Conservation (phyloP, 2,113 vertebrate species). For the Lonchura striata region DNA sequence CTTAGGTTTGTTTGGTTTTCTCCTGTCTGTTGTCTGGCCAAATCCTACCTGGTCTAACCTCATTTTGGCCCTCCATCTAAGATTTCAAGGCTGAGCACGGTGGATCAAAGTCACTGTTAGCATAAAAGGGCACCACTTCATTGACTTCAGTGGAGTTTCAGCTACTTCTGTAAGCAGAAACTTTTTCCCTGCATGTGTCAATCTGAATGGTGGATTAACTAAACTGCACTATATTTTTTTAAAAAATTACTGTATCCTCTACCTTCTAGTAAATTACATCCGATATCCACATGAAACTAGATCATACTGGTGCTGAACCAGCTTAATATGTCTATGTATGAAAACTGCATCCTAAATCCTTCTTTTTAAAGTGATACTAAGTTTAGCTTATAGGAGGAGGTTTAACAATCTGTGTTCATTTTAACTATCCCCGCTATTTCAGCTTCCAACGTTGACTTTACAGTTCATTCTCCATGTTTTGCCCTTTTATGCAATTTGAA, state of each 20-base stretch:
- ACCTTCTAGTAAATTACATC: constrained; percentile 60
- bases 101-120: constrained; percentile 1
- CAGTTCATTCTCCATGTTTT: constrained; percentile 42
- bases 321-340: constrained; percentile 58
- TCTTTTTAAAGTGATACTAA: constrained; percentile 69
- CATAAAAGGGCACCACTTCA: constrained; percentile 19
- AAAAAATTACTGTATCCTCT: constrained; percentile 75
- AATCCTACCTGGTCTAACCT: constrained; percentile 19
- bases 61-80: constrained; percentile 57
- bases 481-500: constrained; percentile 56
- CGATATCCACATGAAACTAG: constrained; percentile 60
- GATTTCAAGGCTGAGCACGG: constrained; percentile 65
- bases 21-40: constrained; percentile 29
- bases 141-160: background rate
- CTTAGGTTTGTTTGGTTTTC: constrained; percentile 46
- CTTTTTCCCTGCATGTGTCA: constrained; percentile 6
- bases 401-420: constrained; percentile 59
- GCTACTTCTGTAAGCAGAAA: constrained; percentile 25
- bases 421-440: constrained; percentile 58
- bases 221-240: constrained; percentile 72
- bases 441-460: constrained; percentile 56
- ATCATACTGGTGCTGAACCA: constrained; percentile 62
- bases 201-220: constrained; percentile 70
- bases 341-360: constrained; percentile 70
- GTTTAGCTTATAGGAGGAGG: constrained; percentile 76